Conservation (phyloP, 1,140 invertebrate genomes). For the Hesperophylax magnus region DNA sequence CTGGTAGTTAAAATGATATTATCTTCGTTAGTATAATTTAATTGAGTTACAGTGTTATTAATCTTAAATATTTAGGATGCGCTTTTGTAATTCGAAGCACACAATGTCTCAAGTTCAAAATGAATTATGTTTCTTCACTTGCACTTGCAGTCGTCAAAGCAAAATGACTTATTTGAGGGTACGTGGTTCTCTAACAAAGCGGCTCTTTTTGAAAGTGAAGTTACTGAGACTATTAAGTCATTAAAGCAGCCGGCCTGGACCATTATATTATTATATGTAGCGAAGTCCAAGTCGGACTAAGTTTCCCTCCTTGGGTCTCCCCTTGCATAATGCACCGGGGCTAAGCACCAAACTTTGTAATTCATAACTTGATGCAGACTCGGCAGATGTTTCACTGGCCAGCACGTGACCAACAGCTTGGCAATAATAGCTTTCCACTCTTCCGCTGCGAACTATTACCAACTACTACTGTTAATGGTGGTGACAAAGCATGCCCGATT, state of each 20-base stretch:
- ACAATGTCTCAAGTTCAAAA: no score
- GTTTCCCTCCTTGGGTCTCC: constrained; percentile 45
- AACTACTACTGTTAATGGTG: constrained; percentile 26
- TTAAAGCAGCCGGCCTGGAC: constrained; percentile 50
- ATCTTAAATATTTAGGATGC: no score
- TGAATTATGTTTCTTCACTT: no score
- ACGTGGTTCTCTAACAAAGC: constrained; percentile 32
- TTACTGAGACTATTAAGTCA: constrained; percentile 56
- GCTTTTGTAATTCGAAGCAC: no score
- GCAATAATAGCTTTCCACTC: no score
- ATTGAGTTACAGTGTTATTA: no score
- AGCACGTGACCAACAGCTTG: constrained; percentile 56
- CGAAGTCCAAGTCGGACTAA: constrained; percentile 46
- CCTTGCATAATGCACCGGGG: constrained; percentile 54
- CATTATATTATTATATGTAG: constrained; percentile 52
- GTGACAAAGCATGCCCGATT: constrained; percentile 9
- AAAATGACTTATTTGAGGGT: neutral
- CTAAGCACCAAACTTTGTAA: constrained; percentile 57
- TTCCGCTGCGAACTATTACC: constrained; percentile 26
- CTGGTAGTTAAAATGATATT: no score
- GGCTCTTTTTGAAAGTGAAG: constrained; percentile 52
- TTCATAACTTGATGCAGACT: constrained; percentile 56
- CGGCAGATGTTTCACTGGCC: constrained; percentile 46
- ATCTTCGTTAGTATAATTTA: no score
- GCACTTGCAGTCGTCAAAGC: constrained; percentile 3